A percentile compares a stretch with the other conserved stretches of the same genome.
Conservation (phyloP, 1,140 invertebrate species). For the Pteromalus puparum region DNA sequence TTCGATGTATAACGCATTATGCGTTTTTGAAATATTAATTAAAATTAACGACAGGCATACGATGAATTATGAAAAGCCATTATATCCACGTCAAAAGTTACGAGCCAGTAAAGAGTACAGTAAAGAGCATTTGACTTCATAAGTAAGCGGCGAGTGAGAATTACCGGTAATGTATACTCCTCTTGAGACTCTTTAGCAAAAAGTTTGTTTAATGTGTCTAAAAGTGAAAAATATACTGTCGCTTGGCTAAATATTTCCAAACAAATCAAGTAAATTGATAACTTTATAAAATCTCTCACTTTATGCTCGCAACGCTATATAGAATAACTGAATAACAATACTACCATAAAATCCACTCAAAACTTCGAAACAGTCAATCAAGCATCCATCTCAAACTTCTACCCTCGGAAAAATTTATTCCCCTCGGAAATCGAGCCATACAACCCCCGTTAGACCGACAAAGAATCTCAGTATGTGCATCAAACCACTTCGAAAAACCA, state of each 20-base stretch:
- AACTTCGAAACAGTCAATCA: too few relatives aligned
- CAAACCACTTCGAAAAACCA: background rate
- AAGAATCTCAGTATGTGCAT: background rate
- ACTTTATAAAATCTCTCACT: too few relatives aligned
- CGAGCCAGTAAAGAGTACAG: background rate
- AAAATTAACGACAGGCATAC: background rate
- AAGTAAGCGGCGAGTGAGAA: conserved; percentile 7
- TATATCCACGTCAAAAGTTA: background rate
- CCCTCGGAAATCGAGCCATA: too few relatives aligned
- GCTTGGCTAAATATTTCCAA: too few relatives aligned
- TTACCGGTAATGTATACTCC: background rate
- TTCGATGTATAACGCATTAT: too few relatives aligned
- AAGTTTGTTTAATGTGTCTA: background rate
- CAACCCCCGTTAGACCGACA: background rate
- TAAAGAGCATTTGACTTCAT: background rate
- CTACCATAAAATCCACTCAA: too few relatives aligned
- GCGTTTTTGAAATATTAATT: background rate
- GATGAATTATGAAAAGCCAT: background rate
- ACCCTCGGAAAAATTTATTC: too few relatives aligned
- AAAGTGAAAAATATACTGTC: too few relatives aligned
- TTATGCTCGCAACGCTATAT: too few relatives aligned
- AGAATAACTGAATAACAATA: too few relatives aligned
- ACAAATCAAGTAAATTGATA: too few relatives aligned
- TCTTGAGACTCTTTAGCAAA: background rate
- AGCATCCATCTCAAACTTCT: too few relatives aligned